phyloP scores from a whole-genome alignment of 1,140 invertebrate species.

The Archegozetes longisetosus region DNA sequence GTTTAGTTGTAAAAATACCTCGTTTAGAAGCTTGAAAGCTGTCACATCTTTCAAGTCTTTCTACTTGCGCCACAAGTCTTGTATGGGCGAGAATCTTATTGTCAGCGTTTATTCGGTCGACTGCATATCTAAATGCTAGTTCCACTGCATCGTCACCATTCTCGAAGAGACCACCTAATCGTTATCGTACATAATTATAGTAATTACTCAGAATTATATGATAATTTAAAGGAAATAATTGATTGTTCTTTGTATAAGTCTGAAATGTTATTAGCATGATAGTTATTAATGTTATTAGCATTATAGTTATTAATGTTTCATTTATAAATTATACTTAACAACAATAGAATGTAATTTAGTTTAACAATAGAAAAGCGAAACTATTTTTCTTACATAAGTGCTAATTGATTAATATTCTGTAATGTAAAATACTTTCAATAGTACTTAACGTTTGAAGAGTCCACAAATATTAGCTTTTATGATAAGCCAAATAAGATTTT shows the following conservation, averaged over 20 bases:
- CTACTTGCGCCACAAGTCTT: slow-evolving; percentile 62
- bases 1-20: slow-evolving; percentile 37
- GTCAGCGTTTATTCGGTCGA: slow-evolving; percentile 71
- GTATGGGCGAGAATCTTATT: slow-evolving; percentile 60
- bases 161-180: slow-evolving; percentile 70
- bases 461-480: too few relatives aligned
- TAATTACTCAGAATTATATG: background rate
- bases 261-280: background rate
- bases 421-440: too few relatives aligned
- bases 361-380: background rate
- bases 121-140: slow-evolving; percentile 72
- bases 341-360: background rate
- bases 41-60: slow-evolving; percentile 68
- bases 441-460: too few relatives aligned
- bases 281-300: background rate
- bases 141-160: slow-evolving; percentile 63
- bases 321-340: background rate
- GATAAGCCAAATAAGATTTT: too few relatives aligned
- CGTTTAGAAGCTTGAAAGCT: slow-evolving; percentile 79
- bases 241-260: background rate
- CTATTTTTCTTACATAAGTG: too few relatives aligned
- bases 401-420: too few relatives aligned
- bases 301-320: background rate
- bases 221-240: background rate
- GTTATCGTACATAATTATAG: too few relatives aligned